These are phyloP conservation scores for Lasiurus borealis DNA, from an alignment of 2,113 vertebrate species.

Conservation along the genomic window DNA sequence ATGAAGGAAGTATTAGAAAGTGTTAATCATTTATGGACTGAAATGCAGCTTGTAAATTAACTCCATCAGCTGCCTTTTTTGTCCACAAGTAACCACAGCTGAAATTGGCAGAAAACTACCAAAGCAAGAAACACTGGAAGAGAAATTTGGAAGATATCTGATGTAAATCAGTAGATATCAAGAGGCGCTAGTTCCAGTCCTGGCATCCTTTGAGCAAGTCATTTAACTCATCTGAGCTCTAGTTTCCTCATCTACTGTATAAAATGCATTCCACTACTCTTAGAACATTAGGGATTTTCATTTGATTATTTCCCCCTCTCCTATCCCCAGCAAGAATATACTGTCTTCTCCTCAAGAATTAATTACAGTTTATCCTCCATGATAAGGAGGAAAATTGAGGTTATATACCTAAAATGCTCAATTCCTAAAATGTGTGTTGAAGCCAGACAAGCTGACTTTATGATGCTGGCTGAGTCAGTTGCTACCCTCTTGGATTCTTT, in stretches of 20 bases:
- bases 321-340: neutral
- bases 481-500: neutral
- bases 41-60: conserved; percentile 14
- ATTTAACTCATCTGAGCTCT: conserved; percentile 36
- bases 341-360: conserved; percentile 52
- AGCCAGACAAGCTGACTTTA: neutral
- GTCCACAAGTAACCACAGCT: conserved; percentile 31
- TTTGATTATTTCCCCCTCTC: neutral
- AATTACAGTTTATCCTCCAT: conserved; percentile 53
- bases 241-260: conserved; percentile 27
- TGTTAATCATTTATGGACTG: conserved; percentile 12
- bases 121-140: conserved; percentile 41
- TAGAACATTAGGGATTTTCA: conserved; percentile 51
- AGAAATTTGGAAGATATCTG: neutral
- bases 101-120: conserved; percentile 15
- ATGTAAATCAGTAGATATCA: neutral
- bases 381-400: conserved; percentile 46
- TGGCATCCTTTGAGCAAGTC: neutral
- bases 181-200: neutral
- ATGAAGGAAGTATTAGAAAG: neutral
- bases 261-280: conserved; percentile 34
- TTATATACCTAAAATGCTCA: conserved; percentile 39
- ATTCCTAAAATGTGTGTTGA: neutral
- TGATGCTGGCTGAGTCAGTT: neutral
- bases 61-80: conserved; percentile 17